Evolutionary conservation across 2,888 invertebrate genomes (phyloP).

Genomic region (Neocrepidodera transversa): DNA sequence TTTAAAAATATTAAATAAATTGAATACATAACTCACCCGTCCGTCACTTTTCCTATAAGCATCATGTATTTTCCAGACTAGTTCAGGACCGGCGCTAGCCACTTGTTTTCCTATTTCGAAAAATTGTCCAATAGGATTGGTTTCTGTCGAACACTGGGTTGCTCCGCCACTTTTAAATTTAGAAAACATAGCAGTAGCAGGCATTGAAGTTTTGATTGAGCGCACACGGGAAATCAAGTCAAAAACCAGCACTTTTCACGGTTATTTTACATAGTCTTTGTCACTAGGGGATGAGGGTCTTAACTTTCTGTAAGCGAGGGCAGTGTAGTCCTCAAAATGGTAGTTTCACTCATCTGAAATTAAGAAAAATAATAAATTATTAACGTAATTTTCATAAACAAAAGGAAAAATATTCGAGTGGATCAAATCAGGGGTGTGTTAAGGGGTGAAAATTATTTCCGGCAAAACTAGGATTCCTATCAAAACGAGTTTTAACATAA

Average conservation of each 20-base stretch:
- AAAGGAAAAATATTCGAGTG: too few relatives aligned
- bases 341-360: conserved; percentile 9
- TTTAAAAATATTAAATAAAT: too few relatives aligned
- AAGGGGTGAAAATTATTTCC: too few relatives aligned
- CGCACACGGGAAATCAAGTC: neutral
- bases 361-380: neutral
- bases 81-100: conserved; percentile 85
- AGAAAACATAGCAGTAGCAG: conserved; percentile 71
- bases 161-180: conserved; percentile 71
- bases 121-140: conserved; percentile 85
- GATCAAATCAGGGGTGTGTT: too few relatives aligned
- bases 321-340: neutral
- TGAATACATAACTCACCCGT: conserved; percentile 69
- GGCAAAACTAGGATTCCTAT: too few relatives aligned
- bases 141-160: conserved; percentile 68
- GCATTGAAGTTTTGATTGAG: conserved; percentile 47
- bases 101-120: conserved; percentile 86
- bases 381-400: too few relatives aligned
- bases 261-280: neutral
- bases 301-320: neutral
- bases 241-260: neutral
- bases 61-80: conserved; percentile 92
- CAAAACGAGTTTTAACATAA: too few relatives aligned
- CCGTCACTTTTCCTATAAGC: conserved; percentile 87
- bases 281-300: neutral